Percentiles rank a stretch among this genome's conserved stretches.
Evolutionary conservation across 1,140 invertebrate species (phyloP).

Genomic region (Trissolcus basalis): DNA sequence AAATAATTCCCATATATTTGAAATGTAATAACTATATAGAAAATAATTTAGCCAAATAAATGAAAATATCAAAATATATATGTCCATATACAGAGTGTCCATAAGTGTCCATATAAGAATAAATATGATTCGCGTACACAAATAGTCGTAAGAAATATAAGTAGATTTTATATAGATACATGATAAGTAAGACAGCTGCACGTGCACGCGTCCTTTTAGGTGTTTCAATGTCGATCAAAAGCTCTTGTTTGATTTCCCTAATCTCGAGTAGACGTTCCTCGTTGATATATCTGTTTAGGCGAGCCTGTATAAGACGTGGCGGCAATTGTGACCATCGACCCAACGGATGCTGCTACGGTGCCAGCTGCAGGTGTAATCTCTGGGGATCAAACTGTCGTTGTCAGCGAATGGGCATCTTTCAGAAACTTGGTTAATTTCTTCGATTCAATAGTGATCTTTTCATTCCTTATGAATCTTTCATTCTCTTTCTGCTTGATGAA

Average conservation of each 20-base stretch:
- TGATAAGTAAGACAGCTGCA: conserved; percentile 24
- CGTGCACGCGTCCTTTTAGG: conserved; percentile 38
- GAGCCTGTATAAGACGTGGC: conserved; percentile 86
- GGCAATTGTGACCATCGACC: conserved; percentile 90
- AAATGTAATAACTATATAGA: too few species aligned
- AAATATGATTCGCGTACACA: conserved; percentile 3
- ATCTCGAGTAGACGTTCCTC: conserved; percentile 85
- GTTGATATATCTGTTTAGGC: conserved; percentile 90
- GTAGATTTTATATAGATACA: background rate
- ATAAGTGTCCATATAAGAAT: too few species aligned
- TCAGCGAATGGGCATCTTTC: conserved; percentile 91
- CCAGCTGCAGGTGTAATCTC: conserved; percentile 91
- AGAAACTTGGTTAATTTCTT: conserved; percentile 86
- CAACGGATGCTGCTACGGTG: conserved; percentile 90
- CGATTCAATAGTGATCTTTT: too few species aligned
- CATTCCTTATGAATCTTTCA: too few species aligned
- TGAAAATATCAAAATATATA: too few species aligned
- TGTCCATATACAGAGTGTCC: too few species aligned
- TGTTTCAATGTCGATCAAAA: conserved; percentile 66
- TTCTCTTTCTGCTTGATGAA: too few species aligned
- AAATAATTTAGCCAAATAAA: too few species aligned
- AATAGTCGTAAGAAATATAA: conserved; percentile 40
- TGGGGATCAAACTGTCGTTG: conserved; percentile 94
- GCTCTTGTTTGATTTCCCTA: conserved; percentile 74
- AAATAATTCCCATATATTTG: too few species aligned